Evolutionary conservation across 2,797 vertebrate species (phyloP).

Genomic region (Limosa lapponica): DNA sequence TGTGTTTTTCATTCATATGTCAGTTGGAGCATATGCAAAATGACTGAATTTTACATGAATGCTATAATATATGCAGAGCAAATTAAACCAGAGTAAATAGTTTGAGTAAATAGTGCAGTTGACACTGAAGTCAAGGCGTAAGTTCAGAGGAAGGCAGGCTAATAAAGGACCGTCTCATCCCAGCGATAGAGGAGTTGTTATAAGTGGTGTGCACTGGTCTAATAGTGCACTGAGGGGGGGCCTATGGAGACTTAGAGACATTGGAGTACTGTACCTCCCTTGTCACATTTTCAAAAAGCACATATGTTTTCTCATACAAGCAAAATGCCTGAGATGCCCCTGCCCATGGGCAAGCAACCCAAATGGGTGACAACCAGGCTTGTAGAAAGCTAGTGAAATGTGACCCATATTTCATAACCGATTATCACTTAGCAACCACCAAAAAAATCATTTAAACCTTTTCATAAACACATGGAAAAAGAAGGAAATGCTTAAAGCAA

Average conservation of each 20-base stretch:
- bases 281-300: neutral
- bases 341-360: fast-evolving
- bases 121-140: neutral
- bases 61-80: neutral
- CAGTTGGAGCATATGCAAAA: neutral
- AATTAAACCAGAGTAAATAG: constrained; percentile 22
- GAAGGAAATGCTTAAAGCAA: neutral
- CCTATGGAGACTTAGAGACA: neutral
- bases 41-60: neutral
- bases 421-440: neutral
- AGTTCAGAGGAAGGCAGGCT: neutral
- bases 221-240: neutral
- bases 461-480: neutral
- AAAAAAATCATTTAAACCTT: neutral
- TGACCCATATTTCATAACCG: neutral
- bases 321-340: neutral
- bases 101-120: too few relatives aligned
- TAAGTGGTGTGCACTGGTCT: neutral
- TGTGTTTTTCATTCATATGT: neutral
- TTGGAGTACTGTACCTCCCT: neutral
- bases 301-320: neutral
- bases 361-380: neutral
- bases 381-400: neutral
- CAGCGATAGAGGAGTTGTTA: neutral
- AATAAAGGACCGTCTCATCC: neutral